phyloP scores from a whole-genome alignment of 2,113 vertebrate species.

The Gorsachius goisagi region DNA sequence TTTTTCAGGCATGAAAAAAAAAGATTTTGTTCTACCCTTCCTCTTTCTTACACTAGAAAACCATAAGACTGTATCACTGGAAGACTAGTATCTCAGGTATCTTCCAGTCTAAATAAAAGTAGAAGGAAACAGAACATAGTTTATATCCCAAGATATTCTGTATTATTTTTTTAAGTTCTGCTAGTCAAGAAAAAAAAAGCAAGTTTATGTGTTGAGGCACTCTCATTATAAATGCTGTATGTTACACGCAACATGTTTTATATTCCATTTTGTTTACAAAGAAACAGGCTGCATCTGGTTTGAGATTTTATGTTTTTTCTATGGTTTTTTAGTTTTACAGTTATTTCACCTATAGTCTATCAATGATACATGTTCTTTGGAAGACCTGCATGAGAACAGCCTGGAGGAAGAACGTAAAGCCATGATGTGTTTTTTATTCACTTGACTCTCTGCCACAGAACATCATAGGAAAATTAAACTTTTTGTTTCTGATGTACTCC shows the following conservation, averaged over 20 bases:
- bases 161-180: background rate
- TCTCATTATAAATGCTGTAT: background rate
- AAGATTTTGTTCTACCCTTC: background rate
- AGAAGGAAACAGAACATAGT: background rate
- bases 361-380: background rate
- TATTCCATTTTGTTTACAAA: background rate
- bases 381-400: background rate
- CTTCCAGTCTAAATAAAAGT: background rate
- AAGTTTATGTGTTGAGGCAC: background rate
- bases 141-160: background rate
- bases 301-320: background rate
- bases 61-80: background rate
- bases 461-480: background rate
- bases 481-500: background rate
- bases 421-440: background rate
- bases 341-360: background rate
- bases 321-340: background rate
- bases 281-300: background rate
- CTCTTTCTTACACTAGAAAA: background rate
- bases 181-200: background rate
- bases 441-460: background rate
- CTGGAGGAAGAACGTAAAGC: background rate
- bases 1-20: background rate
- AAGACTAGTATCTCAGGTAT: background rate
- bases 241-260: background rate